A percentile compares a stretch with the other conserved stretches of the same genome.
Evolutionary conservation across 1,140 invertebrate genomes (phyloP).

Genomic region (Matsumurasca onukii): DNA sequence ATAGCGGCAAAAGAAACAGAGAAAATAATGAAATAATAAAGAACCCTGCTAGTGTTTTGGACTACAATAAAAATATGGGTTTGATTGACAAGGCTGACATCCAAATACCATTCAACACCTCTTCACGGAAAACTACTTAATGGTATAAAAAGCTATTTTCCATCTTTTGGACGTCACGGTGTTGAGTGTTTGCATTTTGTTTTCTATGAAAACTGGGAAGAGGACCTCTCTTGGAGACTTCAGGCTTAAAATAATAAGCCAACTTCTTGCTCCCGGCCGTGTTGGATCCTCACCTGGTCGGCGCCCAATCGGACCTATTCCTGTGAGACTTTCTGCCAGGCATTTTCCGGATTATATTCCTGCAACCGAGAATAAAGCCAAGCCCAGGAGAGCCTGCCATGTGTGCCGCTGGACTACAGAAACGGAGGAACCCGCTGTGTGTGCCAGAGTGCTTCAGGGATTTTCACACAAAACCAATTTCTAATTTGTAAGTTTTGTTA

Average conservation of each 20-base stretch:
- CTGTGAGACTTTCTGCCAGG: neutral
- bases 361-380: neutral
- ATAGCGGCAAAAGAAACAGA: constrained; percentile 28
- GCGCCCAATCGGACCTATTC: neutral
- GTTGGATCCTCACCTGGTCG: neutral
- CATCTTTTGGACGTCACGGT: constrained; percentile 38
- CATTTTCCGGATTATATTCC: constrained; percentile 5
- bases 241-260: neutral
- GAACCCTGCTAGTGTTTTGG: constrained; percentile 46
- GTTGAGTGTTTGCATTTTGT: neutral
- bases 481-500: too few species aligned
- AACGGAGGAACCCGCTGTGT: constrained; percentile 14
- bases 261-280: neutral
- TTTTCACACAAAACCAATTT: constrained; percentile 4
- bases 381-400: neutral
- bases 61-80: constrained; percentile 47
- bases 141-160: constrained; percentile 48
- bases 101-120: constrained; percentile 42
- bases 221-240: neutral
- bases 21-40: constrained; percentile 8
- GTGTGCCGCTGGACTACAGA: neutral
- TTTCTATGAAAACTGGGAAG: neutral
- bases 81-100: constrained; percentile 45
- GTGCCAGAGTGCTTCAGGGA: constrained; percentile 9
- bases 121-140: constrained; percentile 45